Evolutionary conservation across 37 sponge, comb jelly and placozoan species (phyloP), one percentile per base, ranked within the genome.

Genomic region (Chondrilla cf. caribensis): DNA sequence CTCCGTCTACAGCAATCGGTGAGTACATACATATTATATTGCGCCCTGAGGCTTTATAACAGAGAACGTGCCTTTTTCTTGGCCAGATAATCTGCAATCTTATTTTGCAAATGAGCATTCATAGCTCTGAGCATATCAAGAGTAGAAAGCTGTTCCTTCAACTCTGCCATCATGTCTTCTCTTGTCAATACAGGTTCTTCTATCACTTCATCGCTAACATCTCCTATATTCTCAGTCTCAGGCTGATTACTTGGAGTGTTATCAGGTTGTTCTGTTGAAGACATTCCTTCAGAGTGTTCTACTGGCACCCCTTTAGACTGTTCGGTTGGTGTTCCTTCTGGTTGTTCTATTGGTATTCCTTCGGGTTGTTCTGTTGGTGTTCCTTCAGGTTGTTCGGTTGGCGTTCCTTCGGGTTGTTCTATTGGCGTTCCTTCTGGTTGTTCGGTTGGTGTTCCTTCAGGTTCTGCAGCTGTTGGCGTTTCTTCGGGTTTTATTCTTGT

Each of bases 71-170:
- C 93, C 86, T 92, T 91, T 84, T 88, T 94, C n/a, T 80, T 81
- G 19, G 90, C 58, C 38, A 94, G 84, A 68, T 94, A 86, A 55
- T 97, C 93, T 7, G 95, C 97, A 70, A 97, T 85, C 81, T 86
- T 90, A 88, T 97, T 91, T 81, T 97, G 95, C 0, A 87, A 67
- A 39, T 88, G 91, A 11, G 81, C 54, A 83, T 86, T 87, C 58
- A 22, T 51, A 43, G 42, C 24, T 57, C 72, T 58, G 38, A 92
- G 78, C 86, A 78, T 81, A 7, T 94, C 93, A 43, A 87, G 86
- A 79, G 87, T 90, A 6, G 71, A 58, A 32, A 96, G 70, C 6
- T 82, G 84, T 28, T 79, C 82, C 85, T 41, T 58, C 21, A 73
- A 17, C 19, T 79, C 38, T 29, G 72, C 57, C 58, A 90, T 17